Evolutionary conservation across 1,140 invertebrate genomes (phyloP).

Genomic region (Triops cancriformis): DNA sequence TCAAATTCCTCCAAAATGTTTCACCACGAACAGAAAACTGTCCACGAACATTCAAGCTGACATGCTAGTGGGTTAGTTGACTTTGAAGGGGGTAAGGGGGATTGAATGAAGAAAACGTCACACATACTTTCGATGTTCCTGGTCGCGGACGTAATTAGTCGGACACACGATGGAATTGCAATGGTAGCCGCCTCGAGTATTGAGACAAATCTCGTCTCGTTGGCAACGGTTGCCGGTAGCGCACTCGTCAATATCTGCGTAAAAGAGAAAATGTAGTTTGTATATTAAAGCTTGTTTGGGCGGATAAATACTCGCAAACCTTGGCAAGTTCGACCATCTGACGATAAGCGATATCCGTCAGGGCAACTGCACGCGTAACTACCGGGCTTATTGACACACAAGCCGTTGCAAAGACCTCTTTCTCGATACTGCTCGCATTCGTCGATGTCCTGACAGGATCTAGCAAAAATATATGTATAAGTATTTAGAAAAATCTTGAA

Average conservation of each 20-base stretch:
- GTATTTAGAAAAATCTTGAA: constrained; percentile 12
- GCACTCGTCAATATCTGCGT: constrained; percentile 91
- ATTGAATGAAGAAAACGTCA: neutral
- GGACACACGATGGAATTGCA: constrained; percentile 83
- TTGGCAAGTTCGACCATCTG: constrained; percentile 61
- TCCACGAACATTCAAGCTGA: neutral
- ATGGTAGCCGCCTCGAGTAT: constrained; percentile 75
- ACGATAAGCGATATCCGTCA: constrained; percentile 62
- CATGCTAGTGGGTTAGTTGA: neutral
- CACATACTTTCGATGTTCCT: constrained; percentile 62
- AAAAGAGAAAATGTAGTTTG: constrained; percentile 32
- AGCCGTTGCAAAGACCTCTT: constrained; percentile 59
- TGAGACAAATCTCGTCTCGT: constrained; percentile 73
- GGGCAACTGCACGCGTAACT: constrained; percentile 82
- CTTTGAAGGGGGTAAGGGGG: neutral
- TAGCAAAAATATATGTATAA: constrained; percentile 36
- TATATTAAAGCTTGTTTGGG: constrained; percentile 11
- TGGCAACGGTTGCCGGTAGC: constrained; percentile 49
- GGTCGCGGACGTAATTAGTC: constrained; percentile 62
- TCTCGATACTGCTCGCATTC: constrained; percentile 69
- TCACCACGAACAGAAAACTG: neutral
- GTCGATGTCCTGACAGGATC: constrained; percentile 73
- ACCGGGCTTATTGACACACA: constrained; percentile 79
- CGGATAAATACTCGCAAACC: constrained; percentile 42
- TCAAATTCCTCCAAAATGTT: too few relatives aligned